phyloP scores from a whole-genome alignment of 1,140 invertebrate species.

The Fopius arisanus region DNA sequence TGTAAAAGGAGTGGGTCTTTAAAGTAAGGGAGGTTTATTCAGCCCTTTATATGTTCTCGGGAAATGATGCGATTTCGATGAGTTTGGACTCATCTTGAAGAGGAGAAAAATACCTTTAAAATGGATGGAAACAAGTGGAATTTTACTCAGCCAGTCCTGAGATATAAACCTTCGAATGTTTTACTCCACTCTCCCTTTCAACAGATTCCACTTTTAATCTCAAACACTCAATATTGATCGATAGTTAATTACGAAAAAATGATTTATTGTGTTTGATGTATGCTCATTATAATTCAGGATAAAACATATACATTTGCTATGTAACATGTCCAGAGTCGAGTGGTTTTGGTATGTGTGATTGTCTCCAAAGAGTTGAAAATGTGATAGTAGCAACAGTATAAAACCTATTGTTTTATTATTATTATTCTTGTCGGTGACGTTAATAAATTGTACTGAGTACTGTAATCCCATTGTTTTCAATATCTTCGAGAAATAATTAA shows the following conservation, averaged over 20 bases:
- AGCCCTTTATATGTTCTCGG: no score
- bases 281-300: background rate
- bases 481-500: no score
- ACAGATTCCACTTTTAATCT: background rate
- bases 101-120: no score
- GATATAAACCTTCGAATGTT: no score
- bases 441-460: background rate
- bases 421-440: background rate
- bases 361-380: background rate
- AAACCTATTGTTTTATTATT: background rate
- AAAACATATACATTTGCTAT: background rate
- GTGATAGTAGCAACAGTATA: slow-evolving; percentile 6
- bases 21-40: no score
- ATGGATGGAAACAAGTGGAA: no score
- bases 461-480: background rate
- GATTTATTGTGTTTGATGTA: background rate
- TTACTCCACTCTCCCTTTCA: no score
- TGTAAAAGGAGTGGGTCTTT: background rate
- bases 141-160: no score
- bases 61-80: no score
- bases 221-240: background rate
- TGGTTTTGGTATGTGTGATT: slow-evolving; percentile 3
- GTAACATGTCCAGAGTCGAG: background rate
- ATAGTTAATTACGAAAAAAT: background rate
- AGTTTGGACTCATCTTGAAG: no score